Evolutionary conservation across 2,113 vertebrate species (phyloP).

Genomic region (Xyliphius kryptos): DNA sequence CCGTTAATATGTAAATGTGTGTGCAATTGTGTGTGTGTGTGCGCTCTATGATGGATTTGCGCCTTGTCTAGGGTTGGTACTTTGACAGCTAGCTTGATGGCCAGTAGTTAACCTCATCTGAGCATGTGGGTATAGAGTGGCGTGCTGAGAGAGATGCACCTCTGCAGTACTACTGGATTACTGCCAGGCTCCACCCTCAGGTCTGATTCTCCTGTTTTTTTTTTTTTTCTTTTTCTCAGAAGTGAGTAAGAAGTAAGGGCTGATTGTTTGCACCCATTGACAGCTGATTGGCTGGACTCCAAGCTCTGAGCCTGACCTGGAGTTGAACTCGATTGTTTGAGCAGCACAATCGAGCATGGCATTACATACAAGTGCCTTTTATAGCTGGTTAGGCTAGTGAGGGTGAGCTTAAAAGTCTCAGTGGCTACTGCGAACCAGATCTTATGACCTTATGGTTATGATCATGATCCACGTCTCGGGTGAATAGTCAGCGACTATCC

Average conservation of each 20-base stretch:
- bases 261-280: conserved; percentile 74
- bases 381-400: conserved; percentile 45
- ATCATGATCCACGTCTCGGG: conserved; percentile 35
- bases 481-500: too few species aligned
- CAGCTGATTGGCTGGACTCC: conserved; percentile 77
- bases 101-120: too few species aligned
- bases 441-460: conserved; percentile 38
- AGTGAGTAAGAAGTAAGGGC: conserved; percentile 33
- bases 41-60: too few species aligned
- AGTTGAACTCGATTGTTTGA: conserved; percentile 85
- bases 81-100: too few species aligned
- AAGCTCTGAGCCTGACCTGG: conserved; percentile 80
- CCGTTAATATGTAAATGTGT: too few species aligned
- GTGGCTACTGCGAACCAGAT: conserved; percentile 27
- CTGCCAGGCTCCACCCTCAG: conserved; percentile 8
- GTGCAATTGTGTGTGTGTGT: too few species aligned
- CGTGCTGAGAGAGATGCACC: conserved; percentile 26
- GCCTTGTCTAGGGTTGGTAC: too few species aligned
- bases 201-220: conserved; percentile 16
- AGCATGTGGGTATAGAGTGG: too few species aligned
- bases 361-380: conserved; percentile 79
- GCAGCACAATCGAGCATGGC: conserved; percentile 74
- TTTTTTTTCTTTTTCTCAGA: conserved; percentile 25
- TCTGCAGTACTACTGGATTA: conserved; percentile 10
- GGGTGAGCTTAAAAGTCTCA: conserved; percentile 36